Evolutionary conservation across 2,797 vertebrate genomes (phyloP).

Genomic region (Amazona finschi): DNA sequence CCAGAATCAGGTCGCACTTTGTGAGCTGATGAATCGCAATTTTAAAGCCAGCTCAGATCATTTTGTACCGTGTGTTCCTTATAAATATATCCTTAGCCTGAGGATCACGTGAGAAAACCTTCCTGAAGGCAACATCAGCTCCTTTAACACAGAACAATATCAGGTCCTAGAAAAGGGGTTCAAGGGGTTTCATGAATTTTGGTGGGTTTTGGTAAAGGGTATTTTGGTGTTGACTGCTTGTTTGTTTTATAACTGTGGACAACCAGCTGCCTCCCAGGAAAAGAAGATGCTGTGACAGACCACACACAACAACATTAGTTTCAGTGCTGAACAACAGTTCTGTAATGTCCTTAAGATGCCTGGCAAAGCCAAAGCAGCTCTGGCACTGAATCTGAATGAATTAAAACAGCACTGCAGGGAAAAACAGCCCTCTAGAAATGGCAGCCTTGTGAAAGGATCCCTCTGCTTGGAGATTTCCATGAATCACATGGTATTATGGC

Average conservation of each 20-base stretch:
- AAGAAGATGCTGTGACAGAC: not conserved
- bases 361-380: not conserved
- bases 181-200: fast-evolving
- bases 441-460: not conserved
- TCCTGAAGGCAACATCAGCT: not conserved
- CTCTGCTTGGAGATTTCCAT: not conserved
- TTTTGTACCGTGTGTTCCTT: not conserved
- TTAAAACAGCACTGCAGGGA: not conserved
- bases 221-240: not conserved
- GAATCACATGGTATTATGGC: not conserved
- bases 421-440: not conserved
- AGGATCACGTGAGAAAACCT: not conserved
- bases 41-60: not conserved
- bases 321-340: not conserved
- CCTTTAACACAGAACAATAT: not conserved
- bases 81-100: not conserved
- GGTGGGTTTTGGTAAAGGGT: fast-evolving
- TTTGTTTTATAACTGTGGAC: not conserved
- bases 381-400: not conserved
- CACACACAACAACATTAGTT: not conserved
- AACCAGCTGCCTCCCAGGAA: not conserved
- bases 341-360: not conserved
- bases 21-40: not conserved
- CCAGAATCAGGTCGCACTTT: not conserved
- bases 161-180: not conserved